Base-by-base conservation (phyloP, 2,113 vertebrate genomes). In the Alexandromys fortis region DNA sequence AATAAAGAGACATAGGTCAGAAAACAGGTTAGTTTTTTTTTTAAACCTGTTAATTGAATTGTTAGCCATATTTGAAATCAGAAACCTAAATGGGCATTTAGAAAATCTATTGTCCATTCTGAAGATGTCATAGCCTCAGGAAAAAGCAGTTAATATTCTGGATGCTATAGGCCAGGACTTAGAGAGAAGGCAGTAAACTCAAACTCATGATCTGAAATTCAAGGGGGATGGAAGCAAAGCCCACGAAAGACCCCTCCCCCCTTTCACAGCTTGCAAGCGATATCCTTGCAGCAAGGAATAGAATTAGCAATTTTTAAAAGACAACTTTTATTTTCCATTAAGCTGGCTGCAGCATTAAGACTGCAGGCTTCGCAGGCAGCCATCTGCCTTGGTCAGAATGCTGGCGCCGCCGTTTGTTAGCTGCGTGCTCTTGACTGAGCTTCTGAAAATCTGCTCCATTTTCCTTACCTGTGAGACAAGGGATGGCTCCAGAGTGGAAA, bases 391-490 rank as follows among this genome's bases (percentile, higher is more conserved):
- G 86, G 78, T 91, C 55, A 52, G 63, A 94, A 77, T 86, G 42
- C 82, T 91, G 77, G 89, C 52, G 88, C 30, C 68, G 45, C 72
- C 42, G 42, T 63, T 92, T 38, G 47, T 28, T 86, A 52, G 52
- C 38, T 52, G 10, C 21, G n/a, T 63, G 81, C 91, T 68, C 76
- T 86, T 82, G 81, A 87, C 35, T 83, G 52, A 88, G 33, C 45
- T 92, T n/a, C 73, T 93, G 47, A 88, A 94, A 92, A 90, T 82
- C 30, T n/a, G 16, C 94, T 97, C 95, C 30, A 24, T 86, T 96
- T 97, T 94, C 49, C 67, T 90, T 90, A 94, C 83, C 90, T 96
- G 73, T 47, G 55, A 81, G 45, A 70, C 33, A 35, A 86, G 33
- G 35, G 72, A 38, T 22, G 65, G n/a, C n/a, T 73, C 70, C n/a